Conservation (phyloP, 2,888 invertebrate genomes). For the Bellardia bayeri region DNA sequence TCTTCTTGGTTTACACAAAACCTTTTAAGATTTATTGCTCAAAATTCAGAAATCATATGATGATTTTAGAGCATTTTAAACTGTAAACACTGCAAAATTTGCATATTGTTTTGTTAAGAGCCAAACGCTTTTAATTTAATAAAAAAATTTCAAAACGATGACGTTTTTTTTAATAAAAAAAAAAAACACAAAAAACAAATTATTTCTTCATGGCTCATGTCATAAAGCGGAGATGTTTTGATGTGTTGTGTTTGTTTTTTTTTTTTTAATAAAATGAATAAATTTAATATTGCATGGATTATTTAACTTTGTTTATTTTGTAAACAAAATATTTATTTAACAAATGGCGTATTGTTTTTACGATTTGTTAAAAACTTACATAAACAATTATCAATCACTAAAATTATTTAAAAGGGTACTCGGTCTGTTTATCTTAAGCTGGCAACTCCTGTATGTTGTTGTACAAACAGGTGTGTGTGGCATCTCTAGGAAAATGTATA, state of each 20-base stretch:
- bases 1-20: background rate
- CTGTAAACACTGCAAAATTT: slow-evolving; percentile 56
- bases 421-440: too few species aligned
- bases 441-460: too few species aligned
- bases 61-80: slow-evolving; percentile 32
- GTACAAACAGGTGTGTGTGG: too few species aligned
- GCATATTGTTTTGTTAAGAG: slow-evolving; percentile 42
- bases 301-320: background rate
- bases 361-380: too few species aligned
- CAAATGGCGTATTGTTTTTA: background rate
- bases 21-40: background rate
- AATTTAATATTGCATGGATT: background rate
- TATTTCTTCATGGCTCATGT: slow-evolving; percentile 10
- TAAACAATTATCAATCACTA: too few species aligned
- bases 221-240: slow-evolving; percentile 7
- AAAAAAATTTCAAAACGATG: slow-evolving; percentile 17
- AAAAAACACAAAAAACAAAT: background rate
- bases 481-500: too few species aligned
- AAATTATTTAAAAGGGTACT: too few species aligned
- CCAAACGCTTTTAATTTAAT: slow-evolving; percentile 9
- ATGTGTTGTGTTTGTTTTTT: background rate
- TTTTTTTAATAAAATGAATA: background rate
- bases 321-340: background rate
- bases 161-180: slow-evolving; percentile 12
- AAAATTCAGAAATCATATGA: slow-evolving; percentile 3